A percentile compares a stretch with the other conserved stretches of the same genome.
These are phyloP conservation scores for Drosophila ironensis DNA, from an alignment of 1,140 invertebrate genomes.

Conservation along the genomic window DNA sequence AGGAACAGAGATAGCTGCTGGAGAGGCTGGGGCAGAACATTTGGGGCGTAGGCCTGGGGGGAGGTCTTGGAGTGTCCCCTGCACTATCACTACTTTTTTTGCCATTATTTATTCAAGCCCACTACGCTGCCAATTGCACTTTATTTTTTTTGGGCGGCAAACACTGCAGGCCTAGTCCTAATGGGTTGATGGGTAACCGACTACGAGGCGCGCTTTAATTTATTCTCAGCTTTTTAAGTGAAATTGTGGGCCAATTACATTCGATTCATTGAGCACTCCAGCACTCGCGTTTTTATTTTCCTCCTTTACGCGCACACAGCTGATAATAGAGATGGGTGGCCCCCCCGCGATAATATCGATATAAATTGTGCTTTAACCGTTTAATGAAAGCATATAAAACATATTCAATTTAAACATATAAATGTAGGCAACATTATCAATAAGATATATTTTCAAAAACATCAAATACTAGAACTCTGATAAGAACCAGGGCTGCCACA, in stretches of 20 bases:
- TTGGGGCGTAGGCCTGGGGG: conserved; percentile 21
- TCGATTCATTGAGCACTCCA: conserved; percentile 14
- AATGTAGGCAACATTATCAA: no score
- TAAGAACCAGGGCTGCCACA: background rate
- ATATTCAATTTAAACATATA: background rate
- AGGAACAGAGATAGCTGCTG: background rate
- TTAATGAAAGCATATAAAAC: no score
- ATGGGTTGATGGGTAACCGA: background rate
- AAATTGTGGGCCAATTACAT: conserved; percentile 7
- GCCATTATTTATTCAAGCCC: background rate
- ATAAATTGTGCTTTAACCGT: no score
- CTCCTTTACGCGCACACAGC: conserved; percentile 19
- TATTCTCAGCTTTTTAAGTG: background rate
- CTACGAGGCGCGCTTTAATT: background rate
- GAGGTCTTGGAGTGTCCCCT: conserved; percentile 16
- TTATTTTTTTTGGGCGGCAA: no score
- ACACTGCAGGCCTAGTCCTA: no score
- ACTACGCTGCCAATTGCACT: no score
- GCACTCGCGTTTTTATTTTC: conserved; percentile 7
- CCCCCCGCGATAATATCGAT: no score
- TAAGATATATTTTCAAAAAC: no score
- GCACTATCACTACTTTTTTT: conserved; percentile 61
- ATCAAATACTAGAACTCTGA: no score
- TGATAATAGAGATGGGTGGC: conserved; percentile 12
- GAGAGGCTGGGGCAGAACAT: background rate